A percentile compares a stretch with the other conserved stretches of the same genome.
Conservation (phyloP, 2,113 vertebrate genomes). For the Seriola quinqueradiata region DNA sequence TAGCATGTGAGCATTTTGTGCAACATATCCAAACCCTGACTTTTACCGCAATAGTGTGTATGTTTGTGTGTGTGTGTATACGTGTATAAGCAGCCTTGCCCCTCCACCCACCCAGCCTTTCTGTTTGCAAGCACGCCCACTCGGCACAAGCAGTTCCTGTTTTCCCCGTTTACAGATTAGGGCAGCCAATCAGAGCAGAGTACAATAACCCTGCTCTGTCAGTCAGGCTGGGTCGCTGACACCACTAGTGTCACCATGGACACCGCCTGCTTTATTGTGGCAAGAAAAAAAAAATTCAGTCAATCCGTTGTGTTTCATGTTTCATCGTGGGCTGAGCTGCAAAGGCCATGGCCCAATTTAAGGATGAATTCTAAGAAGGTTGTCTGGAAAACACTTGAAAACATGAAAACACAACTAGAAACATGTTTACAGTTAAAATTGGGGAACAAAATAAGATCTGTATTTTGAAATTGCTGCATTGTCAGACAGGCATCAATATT, state of each 20-base stretch:
- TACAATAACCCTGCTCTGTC: slow-evolving; percentile 70
- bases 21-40: slow-evolving; percentile 60
- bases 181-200: slow-evolving; percentile 79
- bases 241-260: slow-evolving; percentile 77
- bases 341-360: too few relatives aligned
- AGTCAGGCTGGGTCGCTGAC: slow-evolving; percentile 73
- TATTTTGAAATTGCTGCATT: slow-evolving; percentile 11
- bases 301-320: slow-evolving; percentile 36
- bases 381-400: not conserved
- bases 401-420: too few relatives aligned
- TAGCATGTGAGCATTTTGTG: slow-evolving; percentile 78
- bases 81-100: slow-evolving; percentile 46
- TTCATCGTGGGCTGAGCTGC: slow-evolving; percentile 38
- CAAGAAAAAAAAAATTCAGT: slow-evolving; percentile 40
- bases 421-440: not conserved
- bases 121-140: slow-evolving; percentile 83
- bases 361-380: slow-evolving; percentile 41
- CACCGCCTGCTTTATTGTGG: slow-evolving; percentile 72
- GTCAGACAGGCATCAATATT: not conserved
- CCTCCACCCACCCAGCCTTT: slow-evolving; percentile 79
- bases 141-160: slow-evolving; percentile 85
- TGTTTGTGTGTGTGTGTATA: slow-evolving; percentile 36
- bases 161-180: slow-evolving; percentile 81
- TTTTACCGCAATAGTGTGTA: slow-evolving; percentile 65
- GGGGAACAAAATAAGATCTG: not conserved